Percentiles rank a stretch among this genome's conserved stretches.
phyloP scores from a whole-genome alignment of 2,797 vertebrate species.

The Pachyuromys duprasi region DNA sequence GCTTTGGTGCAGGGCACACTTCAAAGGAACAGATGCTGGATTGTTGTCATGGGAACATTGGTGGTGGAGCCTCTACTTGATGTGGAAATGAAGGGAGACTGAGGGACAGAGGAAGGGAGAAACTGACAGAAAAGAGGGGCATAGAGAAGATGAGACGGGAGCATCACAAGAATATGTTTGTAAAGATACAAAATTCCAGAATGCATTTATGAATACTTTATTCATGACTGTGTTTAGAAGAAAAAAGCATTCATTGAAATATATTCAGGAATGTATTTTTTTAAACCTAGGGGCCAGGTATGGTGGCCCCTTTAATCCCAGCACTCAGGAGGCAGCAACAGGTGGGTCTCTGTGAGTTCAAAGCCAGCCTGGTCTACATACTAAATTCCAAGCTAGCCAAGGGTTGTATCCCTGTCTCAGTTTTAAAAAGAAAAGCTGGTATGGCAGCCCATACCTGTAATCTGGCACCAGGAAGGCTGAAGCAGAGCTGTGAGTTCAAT shows the following conservation, averaged over 20 bases:
- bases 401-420: not conserved
- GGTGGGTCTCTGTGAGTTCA: not conserved
- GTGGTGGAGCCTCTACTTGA: not conserved
- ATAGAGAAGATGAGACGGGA: not conserved
- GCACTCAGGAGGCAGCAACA: not conserved
- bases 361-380: not conserved
- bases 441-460: not conserved
- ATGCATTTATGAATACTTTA: not conserved
- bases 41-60: not conserved
- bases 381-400: not conserved
- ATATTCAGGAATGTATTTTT: not conserved
- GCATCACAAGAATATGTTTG: not conserved
- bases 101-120: not conserved
- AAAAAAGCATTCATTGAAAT: not conserved
- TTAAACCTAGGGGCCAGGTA: not conserved
- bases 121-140: not conserved
- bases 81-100: not conserved
- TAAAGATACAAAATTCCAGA: not conserved
- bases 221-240: conserved; percentile 9
- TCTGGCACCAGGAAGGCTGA: not conserved
- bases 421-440: not conserved
- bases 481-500: not conserved
- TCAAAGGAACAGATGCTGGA: not conserved
- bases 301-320: not conserved
- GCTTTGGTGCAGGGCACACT: not conserved